Evolutionary conservation across 2,113 vertebrate species (phyloP).

Genomic region (Nyctereutes procyonoides): DNA sequence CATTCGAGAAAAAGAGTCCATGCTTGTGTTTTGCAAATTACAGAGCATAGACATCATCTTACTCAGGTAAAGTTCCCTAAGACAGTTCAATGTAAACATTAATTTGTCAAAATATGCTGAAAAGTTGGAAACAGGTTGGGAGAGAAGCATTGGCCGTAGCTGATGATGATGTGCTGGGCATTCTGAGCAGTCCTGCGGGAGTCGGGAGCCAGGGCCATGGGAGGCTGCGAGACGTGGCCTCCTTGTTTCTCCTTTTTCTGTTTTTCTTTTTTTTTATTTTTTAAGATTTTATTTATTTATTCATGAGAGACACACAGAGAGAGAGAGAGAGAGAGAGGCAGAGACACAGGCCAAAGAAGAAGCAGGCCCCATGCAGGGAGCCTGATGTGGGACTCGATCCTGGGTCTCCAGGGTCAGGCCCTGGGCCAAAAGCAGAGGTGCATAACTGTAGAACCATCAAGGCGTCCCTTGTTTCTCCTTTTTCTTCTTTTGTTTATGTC

Average conservation of each 20-base stretch:
- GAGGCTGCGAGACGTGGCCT: background rate
- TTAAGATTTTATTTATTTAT: too few relatives aligned
- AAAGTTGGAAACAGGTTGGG: slow-evolving; percentile 27
- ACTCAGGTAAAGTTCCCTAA: background rate
- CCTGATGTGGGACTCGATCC: too few relatives aligned
- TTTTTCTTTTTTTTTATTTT: background rate
- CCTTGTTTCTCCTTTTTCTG: background rate
- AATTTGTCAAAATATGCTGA: slow-evolving; percentile 47
- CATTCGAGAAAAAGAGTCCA: background rate
- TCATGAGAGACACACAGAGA: too few relatives aligned
- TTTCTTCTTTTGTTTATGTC: background rate
- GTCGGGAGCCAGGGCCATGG: background rate
- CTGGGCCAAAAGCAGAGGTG: too few relatives aligned
- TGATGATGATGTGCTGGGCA: background rate
- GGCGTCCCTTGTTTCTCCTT: background rate
- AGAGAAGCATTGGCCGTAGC: background rate
- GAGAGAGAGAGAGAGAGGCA: too few relatives aligned
- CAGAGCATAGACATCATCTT: background rate
- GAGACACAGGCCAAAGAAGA: too few relatives aligned
- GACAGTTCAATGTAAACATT: background rate
- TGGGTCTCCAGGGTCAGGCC: too few relatives aligned
- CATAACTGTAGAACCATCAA: too few relatives aligned
- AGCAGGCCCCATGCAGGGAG: too few relatives aligned
- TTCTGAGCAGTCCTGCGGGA: background rate
- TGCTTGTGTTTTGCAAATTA: slow-evolving; percentile 29